These are phyloP conservation scores for Panopea generosa DNA, from an alignment of 2,888 invertebrate species.

Conservation along the genomic window DNA sequence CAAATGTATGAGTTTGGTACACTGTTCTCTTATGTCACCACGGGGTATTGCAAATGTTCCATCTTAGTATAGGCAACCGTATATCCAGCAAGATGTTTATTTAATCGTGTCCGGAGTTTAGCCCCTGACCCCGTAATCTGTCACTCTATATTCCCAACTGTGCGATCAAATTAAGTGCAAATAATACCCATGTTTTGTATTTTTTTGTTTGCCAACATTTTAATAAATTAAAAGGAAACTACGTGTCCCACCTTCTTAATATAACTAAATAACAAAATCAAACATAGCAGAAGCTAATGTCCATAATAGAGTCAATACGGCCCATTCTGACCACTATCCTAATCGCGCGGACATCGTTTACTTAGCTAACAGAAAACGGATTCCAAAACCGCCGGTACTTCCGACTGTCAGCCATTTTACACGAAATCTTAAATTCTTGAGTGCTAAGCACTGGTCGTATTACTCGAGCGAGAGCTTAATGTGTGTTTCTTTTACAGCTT, in stretches of 20 bases:
- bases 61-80: too few species aligned
- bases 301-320: slow-evolving; percentile 30
- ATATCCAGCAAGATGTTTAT: too few species aligned
- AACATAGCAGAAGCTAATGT: slow-evolving; percentile 65
- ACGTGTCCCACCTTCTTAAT: slow-evolving; percentile 57
- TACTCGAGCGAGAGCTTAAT: neutral
- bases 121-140: too few species aligned
- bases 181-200: neutral
- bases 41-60: too few species aligned
- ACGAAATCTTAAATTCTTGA: slow-evolving; percentile 5
- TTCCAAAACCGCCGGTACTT: slow-evolving; percentile 32
- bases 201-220: slow-evolving; percentile 57
- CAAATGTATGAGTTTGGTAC: too few species aligned
- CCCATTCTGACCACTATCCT: slow-evolving; percentile 21
- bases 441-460: too few species aligned
- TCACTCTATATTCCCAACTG: neutral
- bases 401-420: slow-evolving; percentile 23
- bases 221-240: slow-evolving; percentile 56
- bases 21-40: too few species aligned
- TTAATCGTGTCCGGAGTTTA: slow-evolving; percentile 7
- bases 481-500: slow-evolving; percentile 22
- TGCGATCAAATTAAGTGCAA: neutral
- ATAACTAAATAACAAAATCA: slow-evolving; percentile 70
- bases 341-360: slow-evolving; percentile 42
- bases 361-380: slow-evolving; percentile 33